phyloP scores from a whole-genome alignment of 1,140 invertebrate species.

The Coenobita brevimanus region DNA sequence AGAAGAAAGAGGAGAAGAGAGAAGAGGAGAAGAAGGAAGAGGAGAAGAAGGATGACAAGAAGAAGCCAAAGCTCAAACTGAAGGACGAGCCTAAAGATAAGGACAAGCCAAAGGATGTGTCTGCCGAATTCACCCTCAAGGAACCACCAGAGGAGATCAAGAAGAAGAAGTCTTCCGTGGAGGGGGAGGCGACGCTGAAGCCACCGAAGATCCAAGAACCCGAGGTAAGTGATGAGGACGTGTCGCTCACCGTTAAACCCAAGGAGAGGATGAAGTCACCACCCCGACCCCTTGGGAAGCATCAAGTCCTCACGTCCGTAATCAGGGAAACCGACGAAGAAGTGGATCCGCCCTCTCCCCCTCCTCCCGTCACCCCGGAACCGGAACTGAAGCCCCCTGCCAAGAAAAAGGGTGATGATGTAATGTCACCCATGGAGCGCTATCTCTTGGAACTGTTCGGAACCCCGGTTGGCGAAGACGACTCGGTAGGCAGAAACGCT shows the following conservation, averaged over 20 bases:
- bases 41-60: background rate
- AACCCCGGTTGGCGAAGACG: constrained; percentile 26
- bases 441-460: constrained; percentile 63
- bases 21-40: constrained; percentile 24
- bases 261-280: constrained; percentile 61
- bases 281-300: constrained; percentile 39
- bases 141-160: constrained; percentile 29
- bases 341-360: constrained; percentile 40
- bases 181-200: constrained; percentile 49
- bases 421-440: constrained; percentile 58
- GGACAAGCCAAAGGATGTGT: constrained; percentile 32
- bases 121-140: constrained; percentile 48
- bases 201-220: constrained; percentile 72
- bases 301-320: constrained; percentile 54
- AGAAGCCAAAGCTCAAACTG: background rate
- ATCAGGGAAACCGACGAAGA: constrained; percentile 62
- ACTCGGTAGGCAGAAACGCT: constrained; percentile 23
- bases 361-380: constrained; percentile 3
- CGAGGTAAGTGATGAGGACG: constrained; percentile 69
- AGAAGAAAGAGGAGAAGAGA: constrained; percentile 3
- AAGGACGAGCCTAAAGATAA: background rate
- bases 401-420: background rate
- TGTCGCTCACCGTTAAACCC: constrained; percentile 47
- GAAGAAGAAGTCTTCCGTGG: constrained; percentile 59
- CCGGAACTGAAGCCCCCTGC: background rate